Evolutionary conservation across 2,797 vertebrate genomes (phyloP).

Genomic region (Mastacembelus armatus): DNA sequence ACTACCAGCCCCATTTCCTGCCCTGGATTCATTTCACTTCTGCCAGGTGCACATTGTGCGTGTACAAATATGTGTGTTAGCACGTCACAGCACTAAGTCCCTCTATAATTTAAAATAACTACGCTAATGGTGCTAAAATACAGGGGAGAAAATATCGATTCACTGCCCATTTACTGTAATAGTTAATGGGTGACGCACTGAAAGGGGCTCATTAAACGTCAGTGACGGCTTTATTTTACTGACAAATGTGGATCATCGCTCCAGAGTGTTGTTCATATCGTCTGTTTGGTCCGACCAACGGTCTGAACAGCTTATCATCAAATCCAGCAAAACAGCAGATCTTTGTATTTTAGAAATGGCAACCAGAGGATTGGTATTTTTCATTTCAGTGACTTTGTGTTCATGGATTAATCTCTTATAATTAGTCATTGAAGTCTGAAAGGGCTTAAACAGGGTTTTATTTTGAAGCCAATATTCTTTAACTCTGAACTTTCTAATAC

Average conservation of each 20-base stretch:
- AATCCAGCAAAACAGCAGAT: not conserved
- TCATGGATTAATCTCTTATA: too few relatives aligned
- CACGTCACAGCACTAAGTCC: constrained; percentile 7
- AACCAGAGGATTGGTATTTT: too few relatives aligned
- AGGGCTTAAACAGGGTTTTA: too few relatives aligned
- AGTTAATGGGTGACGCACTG: not conserved
- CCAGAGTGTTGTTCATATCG: too few relatives aligned
- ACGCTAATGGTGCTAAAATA: not conserved
- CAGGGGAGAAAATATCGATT: not conserved
- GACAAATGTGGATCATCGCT: too few relatives aligned
- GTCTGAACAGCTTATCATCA: not conserved
- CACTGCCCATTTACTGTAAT: not conserved
- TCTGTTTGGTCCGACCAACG: not conserved
- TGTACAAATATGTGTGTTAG: constrained; percentile 22
- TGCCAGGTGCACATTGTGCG: constrained; percentile 56
- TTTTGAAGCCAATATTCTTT: too few relatives aligned
- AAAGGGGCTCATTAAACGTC: not conserved
- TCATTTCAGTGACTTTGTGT: too few relatives aligned
- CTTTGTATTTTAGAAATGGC: not conserved
- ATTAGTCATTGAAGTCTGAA: too few relatives aligned
- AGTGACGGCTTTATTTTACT: not conserved
- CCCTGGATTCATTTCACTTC: constrained; percentile 57
- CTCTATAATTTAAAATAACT: constrained; percentile 48
- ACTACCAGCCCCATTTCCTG: constrained; percentile 84
- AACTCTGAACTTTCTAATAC: too few relatives aligned